Base-by-base conservation (phyloP, 37 sponge, comb jelly and placozoan species). In the Mnemiopsis leidyi region DNA sequence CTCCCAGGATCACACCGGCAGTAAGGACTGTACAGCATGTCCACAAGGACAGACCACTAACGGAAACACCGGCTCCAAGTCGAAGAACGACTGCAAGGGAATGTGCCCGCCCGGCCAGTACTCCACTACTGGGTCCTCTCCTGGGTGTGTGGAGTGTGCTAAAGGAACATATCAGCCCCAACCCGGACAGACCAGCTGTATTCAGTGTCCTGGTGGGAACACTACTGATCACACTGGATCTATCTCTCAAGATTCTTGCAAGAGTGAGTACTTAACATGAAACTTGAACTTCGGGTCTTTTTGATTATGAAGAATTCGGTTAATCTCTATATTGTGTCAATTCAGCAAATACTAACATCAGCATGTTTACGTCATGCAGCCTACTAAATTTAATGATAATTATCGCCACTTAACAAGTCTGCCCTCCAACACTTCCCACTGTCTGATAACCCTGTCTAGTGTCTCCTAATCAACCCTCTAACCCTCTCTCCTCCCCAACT, bases 31-130 rank as follows among this genome's bases (percentile, higher is more conserved):
- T 85, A 85, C 36, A 20, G 90, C 90, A 40, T 85, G 90, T 40
- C 90, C 90, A 23, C 36, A 85, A 39, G 90, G 90, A 38, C 90
- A 85, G 90, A 40, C 40, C 48, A 85, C 90, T 25, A 40, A 40
- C 26, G 90, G 90, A 85, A 28, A 85, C 38, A 33, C 90, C 0
- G 90, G 90, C 23, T 40, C 61, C 61, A 40, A 23, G 5, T 28
- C 61, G 18, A 85, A 85, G 90, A 37, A 85, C 90, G 90, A 85
- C 61, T 85, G 90, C 26, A 38, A 85, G 40, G 90, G 90, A 40
- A 38, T 85, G 90, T 85, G 90, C 25, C 48, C 90, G 0, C 40
- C 40, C 0, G 90, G 90, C 0, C 61, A 85, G 61, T 85, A 39
- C 90, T 85, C 90, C n/a, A 37, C 90, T 39, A 85, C 90, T 28